Evolutionary conservation across 2,888 invertebrate species (phyloP).

Genomic region (Drosophila niveifrons): DNA sequence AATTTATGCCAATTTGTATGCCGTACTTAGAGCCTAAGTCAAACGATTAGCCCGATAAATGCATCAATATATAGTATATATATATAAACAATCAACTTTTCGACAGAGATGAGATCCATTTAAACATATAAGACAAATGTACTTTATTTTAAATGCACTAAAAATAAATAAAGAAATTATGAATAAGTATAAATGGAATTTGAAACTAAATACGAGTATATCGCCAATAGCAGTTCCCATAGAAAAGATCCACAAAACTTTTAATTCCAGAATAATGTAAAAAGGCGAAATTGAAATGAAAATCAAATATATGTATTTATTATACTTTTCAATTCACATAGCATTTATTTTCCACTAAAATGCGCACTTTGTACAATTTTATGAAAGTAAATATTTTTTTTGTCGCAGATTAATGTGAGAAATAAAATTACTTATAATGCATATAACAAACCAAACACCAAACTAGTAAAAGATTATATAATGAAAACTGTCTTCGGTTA

Average conservation of each 20-base stretch:
- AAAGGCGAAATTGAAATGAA: conserved; percentile 22
- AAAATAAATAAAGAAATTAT: conserved; percentile 5
- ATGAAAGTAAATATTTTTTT: conserved; percentile 51
- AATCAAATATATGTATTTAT: conserved; percentile 23
- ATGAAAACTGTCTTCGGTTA: background rate
- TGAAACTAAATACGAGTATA: conserved; percentile 7
- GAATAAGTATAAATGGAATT: conserved; percentile 34
- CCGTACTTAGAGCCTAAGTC: conserved; percentile 58
- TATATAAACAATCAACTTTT: conserved; percentile 71
- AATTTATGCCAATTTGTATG: conserved; percentile 59
- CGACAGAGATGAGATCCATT: conserved; percentile 52
- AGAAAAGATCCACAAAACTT: conserved; percentile 31
- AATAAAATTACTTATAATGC: conserved; percentile 17
- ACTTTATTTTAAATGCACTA: conserved; percentile 72
- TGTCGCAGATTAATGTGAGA: conserved; percentile 36
- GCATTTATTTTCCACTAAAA: conserved; percentile 43
- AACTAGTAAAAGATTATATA: background rate
- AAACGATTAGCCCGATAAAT: conserved; percentile 36
- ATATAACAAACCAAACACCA: conserved; percentile 23
- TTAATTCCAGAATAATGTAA: conserved; percentile 41
- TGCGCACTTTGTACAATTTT: conserved; percentile 80
- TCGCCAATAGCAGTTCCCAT: conserved; percentile 17
- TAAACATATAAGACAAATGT: conserved; percentile 62
- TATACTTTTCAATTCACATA: conserved; percentile 39
- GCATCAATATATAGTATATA: conserved; percentile 28